phyloP scores from a whole-genome alignment of 2,888 invertebrate genomes.

The Dermolepida albohirtum region DNA sequence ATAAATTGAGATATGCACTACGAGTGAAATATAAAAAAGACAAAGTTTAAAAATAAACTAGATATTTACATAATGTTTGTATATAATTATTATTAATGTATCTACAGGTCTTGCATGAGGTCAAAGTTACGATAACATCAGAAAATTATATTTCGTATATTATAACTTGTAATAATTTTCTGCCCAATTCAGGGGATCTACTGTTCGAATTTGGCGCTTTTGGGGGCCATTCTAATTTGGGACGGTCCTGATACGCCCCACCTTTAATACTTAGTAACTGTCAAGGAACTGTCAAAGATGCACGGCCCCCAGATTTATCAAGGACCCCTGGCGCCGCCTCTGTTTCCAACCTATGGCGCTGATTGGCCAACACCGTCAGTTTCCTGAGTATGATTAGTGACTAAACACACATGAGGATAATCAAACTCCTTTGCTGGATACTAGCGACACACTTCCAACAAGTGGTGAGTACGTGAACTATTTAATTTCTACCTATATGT shows the following conservation, averaged over 20 bases:
- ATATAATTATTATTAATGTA: slow-evolving; percentile 36
- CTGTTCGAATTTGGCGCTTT: slow-evolving; percentile 62
- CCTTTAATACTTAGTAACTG: slow-evolving; percentile 66
- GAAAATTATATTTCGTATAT: slow-evolving; percentile 34
- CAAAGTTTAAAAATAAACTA: slow-evolving; percentile 5
- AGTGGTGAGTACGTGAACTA: slow-evolving; percentile 60
- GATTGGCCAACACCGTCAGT: slow-evolving; percentile 62
- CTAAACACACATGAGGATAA: slow-evolving; percentile 55
- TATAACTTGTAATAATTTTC: slow-evolving; percentile 28
- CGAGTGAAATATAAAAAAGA: slow-evolving; percentile 23
- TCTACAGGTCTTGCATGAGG: slow-evolving; percentile 39
- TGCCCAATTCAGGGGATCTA: slow-evolving; percentile 20
- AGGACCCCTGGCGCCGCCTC: slow-evolving; percentile 63
- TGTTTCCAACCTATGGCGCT: slow-evolving; percentile 55
- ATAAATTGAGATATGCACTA: slow-evolving; percentile 33
- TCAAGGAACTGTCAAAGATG: slow-evolving; percentile 64
- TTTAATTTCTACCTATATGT: slow-evolving; percentile 52
- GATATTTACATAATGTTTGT: slow-evolving; percentile 3
- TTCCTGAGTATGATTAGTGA: slow-evolving; percentile 62
- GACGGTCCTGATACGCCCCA: slow-evolving; percentile 64
- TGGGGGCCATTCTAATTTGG: slow-evolving; percentile 66
- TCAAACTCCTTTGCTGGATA: slow-evolving; percentile 55
- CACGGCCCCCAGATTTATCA: slow-evolving; percentile 66
- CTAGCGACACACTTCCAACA: slow-evolving; percentile 60
- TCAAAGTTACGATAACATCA: slow-evolving; percentile 31